phyloP scores from a whole-genome alignment of 2,888 invertebrate genomes.

The Agonum fuliginosum region DNA sequence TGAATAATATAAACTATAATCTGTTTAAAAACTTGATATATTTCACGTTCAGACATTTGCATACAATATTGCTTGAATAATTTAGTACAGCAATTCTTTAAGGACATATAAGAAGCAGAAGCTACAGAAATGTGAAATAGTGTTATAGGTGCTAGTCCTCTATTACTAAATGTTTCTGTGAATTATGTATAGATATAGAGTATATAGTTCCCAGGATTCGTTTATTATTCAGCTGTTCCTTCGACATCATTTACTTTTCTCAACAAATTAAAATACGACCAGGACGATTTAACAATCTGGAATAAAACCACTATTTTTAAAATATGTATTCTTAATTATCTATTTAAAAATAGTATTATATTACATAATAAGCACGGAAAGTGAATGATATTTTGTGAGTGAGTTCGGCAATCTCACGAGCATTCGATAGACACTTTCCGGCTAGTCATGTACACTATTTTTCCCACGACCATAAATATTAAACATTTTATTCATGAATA shows the following conservation, averaged over 20 bases:
- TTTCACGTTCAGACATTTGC: not conserved
- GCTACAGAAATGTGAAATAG: not conserved
- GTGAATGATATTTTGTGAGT: too few species aligned
- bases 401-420: too few species aligned
- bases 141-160: too few species aligned
- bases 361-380: too few species aligned
- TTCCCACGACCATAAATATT: too few species aligned
- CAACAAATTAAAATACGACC: slow-evolving; percentile 51
- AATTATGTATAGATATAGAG: not conserved
- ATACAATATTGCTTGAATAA: slow-evolving; percentile 8
- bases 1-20: not conserved
- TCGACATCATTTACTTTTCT: slow-evolving; percentile 42
- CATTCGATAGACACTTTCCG: too few species aligned
- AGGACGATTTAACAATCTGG: slow-evolving; percentile 51
- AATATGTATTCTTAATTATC: not conserved
- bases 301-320: not conserved
- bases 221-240: not conserved
- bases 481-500: too few species aligned
- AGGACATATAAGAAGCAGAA: not conserved
- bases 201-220: too few species aligned
- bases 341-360: too few species aligned
- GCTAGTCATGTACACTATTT: too few species aligned
- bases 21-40: not conserved
- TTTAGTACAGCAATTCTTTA: not conserved
- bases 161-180: not conserved